Evolutionary conservation across 2,797 vertebrate species (phyloP), one percentile per base, ranked within the genome.

Genomic region (Lacerta viridis): DNA sequence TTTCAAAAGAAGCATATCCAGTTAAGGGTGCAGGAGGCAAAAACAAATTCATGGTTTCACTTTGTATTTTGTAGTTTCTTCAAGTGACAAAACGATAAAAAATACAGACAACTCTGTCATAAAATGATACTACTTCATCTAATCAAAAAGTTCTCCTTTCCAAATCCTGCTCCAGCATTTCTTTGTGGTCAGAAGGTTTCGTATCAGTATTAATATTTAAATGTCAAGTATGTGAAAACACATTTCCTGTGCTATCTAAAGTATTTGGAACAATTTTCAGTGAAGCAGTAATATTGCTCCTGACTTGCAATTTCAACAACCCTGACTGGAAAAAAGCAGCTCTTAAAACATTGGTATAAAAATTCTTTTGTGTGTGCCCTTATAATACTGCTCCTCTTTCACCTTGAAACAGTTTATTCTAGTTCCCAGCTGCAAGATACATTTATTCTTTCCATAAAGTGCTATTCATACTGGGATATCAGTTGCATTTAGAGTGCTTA

Each of bases 201-300:
- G 95, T 97, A 96, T 96, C 96, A 95, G 85, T 96, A 95, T 96
- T 96, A 95, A 96, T 95, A 96, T 23, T 94, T 91, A 97, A 97
- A 97, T 97, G 97, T 97, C 96, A 97, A 96, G 95, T 93, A 92
- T 93, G 94, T 95, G 96, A 97, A 92, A 95, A 95, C 95, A 96
- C 93, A 93, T 94, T 96, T 97, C 96, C 96, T 95, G 95, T 86
- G 91, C 93, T 96, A 96, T 95, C 96, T 96, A 93, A 96, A 95
- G 89, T 83, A 88, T 88, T 95, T 92, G 81, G 93, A 95, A 94
- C 88, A 95, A 95, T 96, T 95, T 96, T 90, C 92, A 33, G 80
- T 96, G 86, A 96, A 96, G 93, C 91, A 95, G 87, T 92, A 96
- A 96, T 96, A 94, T 86, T 95, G 90, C 87, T 95, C 93, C 80